Percentiles rank a stretch among this genome's conserved stretches.
phyloP scores from a whole-genome alignment of 2,113 vertebrate species.

The Corythaeola cristata region DNA sequence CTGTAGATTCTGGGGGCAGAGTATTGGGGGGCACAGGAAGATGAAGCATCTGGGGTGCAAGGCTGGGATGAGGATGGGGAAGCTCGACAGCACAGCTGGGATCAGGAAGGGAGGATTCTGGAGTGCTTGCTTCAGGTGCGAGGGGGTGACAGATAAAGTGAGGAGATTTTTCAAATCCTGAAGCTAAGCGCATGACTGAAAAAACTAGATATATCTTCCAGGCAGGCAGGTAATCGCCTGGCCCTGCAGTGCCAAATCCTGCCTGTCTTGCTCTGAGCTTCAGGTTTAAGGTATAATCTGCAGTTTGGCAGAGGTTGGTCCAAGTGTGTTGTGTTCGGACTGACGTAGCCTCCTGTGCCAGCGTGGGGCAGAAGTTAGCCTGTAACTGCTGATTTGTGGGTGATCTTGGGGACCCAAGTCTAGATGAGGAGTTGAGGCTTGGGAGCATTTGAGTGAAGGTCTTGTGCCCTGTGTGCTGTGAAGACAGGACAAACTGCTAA shows the following conservation, averaged over 20 bases:
- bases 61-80: neutral
- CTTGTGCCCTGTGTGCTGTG: neutral
- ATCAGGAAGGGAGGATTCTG: neutral
- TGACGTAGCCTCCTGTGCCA: neutral
- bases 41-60: neutral
- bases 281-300: neutral
- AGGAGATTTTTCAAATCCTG: neutral
- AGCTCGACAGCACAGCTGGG: neutral
- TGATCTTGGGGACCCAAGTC: neutral
- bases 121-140: neutral
- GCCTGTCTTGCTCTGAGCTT: neutral
- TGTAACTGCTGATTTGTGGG: neutral
- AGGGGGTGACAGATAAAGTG: slow-evolving; percentile 35
- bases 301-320: neutral
- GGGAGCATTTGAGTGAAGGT: neutral
- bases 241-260: neutral
- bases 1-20: slow-evolving; percentile 14
- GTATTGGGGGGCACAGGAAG: neutral
- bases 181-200: neutral
- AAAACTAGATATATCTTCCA: neutral
- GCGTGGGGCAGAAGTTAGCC: neutral
- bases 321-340: fast-evolving
- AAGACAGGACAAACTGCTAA: neutral
- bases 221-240: neutral
- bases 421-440: neutral